Evolutionary conservation across 2,888 invertebrate species (phyloP).

Genomic region (Chromoteleia sp.): DNA sequence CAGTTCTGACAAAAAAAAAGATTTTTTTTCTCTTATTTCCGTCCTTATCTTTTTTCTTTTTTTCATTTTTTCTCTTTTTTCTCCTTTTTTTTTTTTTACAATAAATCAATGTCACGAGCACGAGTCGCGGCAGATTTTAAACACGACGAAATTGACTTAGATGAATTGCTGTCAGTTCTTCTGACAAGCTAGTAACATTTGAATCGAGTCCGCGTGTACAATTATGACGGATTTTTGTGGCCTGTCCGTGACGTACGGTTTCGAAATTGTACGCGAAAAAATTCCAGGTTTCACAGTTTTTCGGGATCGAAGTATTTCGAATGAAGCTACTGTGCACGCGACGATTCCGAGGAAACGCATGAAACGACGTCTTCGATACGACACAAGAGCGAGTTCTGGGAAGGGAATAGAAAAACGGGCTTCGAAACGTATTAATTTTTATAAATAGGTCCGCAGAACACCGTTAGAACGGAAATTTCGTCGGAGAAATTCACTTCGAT

Average conservation of each 20-base stretch:
- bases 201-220: neutral
- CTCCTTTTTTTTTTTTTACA: neutral
- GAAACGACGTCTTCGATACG: slow-evolving; percentile 7
- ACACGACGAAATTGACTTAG: slow-evolving; percentile 2
- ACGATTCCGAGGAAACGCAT: slow-evolving; percentile 12
- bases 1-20: slow-evolving; percentile 5
- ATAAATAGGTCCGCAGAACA: slow-evolving; percentile 28
- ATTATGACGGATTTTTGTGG: too few species aligned
- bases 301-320: neutral
- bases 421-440: slow-evolving; percentile 56
- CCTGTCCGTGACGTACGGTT: too few species aligned
- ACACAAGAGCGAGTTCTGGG: slow-evolving; percentile 24
- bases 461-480: slow-evolving; percentile 27
- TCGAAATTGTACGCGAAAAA: too few species aligned
- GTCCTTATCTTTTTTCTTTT: slow-evolving; percentile 4
- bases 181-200: neutral
- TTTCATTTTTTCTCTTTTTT: neutral
- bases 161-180: neutral
- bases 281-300: neutral
- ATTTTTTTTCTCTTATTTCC: slow-evolving; percentile 9
- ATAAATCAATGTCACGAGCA: slow-evolving; percentile 20
- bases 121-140: neutral
- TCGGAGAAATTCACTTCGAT: slow-evolving; percentile 5
- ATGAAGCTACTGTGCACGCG: slow-evolving; percentile 21
- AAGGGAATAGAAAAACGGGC: slow-evolving; percentile 38